These are phyloP conservation scores for Nerophis ophidion DNA, from an alignment of 2,113 vertebrate genomes.

Conservation along the genomic window DNA sequence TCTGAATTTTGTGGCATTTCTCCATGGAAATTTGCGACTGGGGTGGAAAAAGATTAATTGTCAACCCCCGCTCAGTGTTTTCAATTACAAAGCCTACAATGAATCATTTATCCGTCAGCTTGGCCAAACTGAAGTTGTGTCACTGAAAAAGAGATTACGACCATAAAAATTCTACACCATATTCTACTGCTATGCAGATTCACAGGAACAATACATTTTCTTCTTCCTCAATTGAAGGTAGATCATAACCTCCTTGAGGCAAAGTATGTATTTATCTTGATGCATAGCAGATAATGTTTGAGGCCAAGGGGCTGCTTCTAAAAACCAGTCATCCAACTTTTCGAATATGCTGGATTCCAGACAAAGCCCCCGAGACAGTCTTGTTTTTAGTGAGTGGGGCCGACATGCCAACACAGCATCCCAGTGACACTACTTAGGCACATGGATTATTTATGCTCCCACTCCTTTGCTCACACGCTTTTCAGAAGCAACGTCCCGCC, in stretches of 20 bases:
- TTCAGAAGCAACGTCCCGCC: conserved; percentile 27
- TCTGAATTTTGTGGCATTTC: conserved; percentile 53
- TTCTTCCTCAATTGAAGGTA: not conserved
- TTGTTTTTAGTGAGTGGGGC: conserved; percentile 49
- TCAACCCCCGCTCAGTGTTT: conserved; percentile 45
- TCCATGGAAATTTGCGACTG: conserved; percentile 46
- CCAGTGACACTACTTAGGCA: conserved; percentile 60
- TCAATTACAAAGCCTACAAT: conserved; percentile 58
- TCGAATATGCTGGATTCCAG: conserved; percentile 50
- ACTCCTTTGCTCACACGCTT: conserved; percentile 19
- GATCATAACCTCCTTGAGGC: not conserved
- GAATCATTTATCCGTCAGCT: conserved; percentile 55
- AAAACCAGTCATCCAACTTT: conserved; percentile 41
- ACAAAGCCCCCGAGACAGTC: conserved; percentile 51
- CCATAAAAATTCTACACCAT: conserved; percentile 24
- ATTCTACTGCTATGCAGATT: conserved; percentile 25
- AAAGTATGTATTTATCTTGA: not conserved
- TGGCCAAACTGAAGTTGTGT: conserved; percentile 43
- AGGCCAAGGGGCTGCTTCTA: conserved; percentile 38
- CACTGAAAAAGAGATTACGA: conserved; percentile 39
- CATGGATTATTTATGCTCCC: conserved; percentile 63
- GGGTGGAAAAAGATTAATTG: conserved; percentile 53
- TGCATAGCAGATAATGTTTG: conserved; percentile 42
- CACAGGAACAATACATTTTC: conserved; percentile 7
- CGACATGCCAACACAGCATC: conserved; percentile 56